Evolutionary conservation across 2,113 vertebrate genomes (phyloP), one percentile per base, ranked within the genome.

Genomic region (Salvelinus sp.): DNA sequence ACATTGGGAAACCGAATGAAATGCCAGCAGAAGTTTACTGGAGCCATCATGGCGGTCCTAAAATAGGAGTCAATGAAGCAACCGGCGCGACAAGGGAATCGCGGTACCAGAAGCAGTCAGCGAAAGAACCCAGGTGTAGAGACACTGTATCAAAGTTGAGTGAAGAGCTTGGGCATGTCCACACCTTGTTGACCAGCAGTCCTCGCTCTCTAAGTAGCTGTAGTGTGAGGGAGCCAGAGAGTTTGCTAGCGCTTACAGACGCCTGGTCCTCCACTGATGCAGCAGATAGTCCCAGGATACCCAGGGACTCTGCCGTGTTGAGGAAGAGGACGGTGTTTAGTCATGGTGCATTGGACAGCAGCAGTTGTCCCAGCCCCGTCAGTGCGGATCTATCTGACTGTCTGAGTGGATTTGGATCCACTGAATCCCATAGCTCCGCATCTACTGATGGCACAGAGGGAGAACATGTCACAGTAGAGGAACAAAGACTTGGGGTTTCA

Each of bases 181-280:
- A 76, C 27, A 68, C 44, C 75, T 73, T 44, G 82, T 84, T 14
- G 0, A 76, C 66, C 2, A 33, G 86, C 74, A 86, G 84, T 80
- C 79, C 86, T 62, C 68, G 65, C 57, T 85, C 84, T 22, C 74
- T 64, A 10, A 86, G 83, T 88, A 87, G 72, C 64, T 81, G 79
- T 73, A 70, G 80, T 77, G 81, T 79, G 58, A 91, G 47, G 86
- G 91, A 89, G 76, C 78, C 87, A 72, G 91, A 91, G 88, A 88
- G 83, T 83, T 6, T 85, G 14, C 89, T 92, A 75, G 78, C 85
- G 13, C 80, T 90, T 67, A 83, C 90, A 27, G 93, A 94, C 80
- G 90, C 91, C n/a, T 95, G 92, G 94, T 94, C 94, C 69, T 96
- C 94, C 77, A 89, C 85, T 13, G 91, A 93, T 48, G 91, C 91